Conservation (phyloP, 2,113 vertebrate species). For the Abramis brama region DNA sequence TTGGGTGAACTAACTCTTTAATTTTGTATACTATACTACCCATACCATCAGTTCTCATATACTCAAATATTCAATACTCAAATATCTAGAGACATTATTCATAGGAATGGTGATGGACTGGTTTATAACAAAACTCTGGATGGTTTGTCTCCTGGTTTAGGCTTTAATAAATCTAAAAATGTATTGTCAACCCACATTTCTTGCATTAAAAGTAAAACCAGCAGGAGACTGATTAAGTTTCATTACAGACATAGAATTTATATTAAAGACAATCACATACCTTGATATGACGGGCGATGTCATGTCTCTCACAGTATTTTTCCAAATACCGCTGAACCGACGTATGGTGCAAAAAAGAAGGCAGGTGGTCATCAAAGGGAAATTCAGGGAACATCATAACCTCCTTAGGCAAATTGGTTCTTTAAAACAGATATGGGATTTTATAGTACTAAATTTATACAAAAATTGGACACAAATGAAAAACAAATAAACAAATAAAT, state of each 20-base stretch:
- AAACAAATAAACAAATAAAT: background rate
- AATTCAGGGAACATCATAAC: constrained; percentile 84
- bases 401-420: constrained; percentile 85
- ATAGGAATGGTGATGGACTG: background rate
- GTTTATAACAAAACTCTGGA: background rate
- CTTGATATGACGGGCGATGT: constrained; percentile 71
- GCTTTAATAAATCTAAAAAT: background rate
- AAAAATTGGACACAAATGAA: background rate
- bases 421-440: constrained; percentile 53
- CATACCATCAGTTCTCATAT: background rate
- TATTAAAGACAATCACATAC: constrained; percentile 55
- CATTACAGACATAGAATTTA: background rate
- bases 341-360: constrained; percentile 78
- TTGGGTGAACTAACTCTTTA: too few relatives aligned
- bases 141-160: background rate
- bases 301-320: constrained; percentile 68
- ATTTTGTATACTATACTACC: background rate
- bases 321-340: constrained; percentile 78
- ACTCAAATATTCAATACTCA: background rate
- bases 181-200: background rate
- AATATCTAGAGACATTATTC: background rate
- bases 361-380: constrained; percentile 74
- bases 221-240: background rate
- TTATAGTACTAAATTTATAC: background rate
- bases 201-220: background rate